These are phyloP conservation scores for Mamestra brassicae DNA, from an alignment of 2,888 invertebrate species.

Conservation along the genomic window DNA sequence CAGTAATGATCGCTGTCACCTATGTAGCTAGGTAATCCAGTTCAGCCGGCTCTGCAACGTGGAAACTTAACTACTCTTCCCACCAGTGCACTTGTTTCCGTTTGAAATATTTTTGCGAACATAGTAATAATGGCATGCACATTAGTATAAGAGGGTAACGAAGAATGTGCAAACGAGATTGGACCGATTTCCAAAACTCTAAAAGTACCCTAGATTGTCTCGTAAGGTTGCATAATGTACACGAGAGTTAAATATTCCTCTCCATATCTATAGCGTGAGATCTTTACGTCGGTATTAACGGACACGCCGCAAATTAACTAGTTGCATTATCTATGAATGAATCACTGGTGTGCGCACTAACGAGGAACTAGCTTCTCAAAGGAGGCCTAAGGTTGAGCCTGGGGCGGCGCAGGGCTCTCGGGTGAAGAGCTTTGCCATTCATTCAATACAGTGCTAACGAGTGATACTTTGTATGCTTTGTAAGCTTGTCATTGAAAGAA, in stretches of 20 bases:
- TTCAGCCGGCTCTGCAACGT: constrained; percentile 3
- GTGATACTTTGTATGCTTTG: constrained; percentile 24
- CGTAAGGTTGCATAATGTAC: not conserved
- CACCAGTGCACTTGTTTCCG: constrained; percentile 4
- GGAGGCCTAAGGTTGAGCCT: constrained; percentile 8
- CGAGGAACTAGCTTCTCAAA: constrained; percentile 12
- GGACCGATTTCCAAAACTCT: not conserved
- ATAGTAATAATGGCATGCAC: not conserved
- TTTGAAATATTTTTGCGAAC: too few relatives aligned
- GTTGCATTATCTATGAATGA: constrained; percentile 36
- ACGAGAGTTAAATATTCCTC: not conserved
- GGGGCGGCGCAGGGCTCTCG: constrained; percentile 4
- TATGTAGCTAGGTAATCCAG: constrained; percentile 1
- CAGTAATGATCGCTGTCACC: constrained; percentile 29
- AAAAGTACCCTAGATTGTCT: not conserved
- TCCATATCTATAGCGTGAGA: not conserved
- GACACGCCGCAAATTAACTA: constrained; percentile 5
- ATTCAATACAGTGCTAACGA: constrained; percentile 18
- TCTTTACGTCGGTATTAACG: not conserved
- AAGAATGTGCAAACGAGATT: not conserved
- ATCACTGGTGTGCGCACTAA: constrained; percentile 15
- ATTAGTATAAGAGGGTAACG: not conserved
- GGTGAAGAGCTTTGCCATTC: constrained; percentile 13
- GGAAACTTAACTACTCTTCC: constrained; percentile 5
- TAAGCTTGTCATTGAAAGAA: constrained; percentile 38